These are phyloP conservation scores for Kradibia gibbosae DNA, from an alignment of 1,140 invertebrate species.

Conservation along the genomic window DNA sequence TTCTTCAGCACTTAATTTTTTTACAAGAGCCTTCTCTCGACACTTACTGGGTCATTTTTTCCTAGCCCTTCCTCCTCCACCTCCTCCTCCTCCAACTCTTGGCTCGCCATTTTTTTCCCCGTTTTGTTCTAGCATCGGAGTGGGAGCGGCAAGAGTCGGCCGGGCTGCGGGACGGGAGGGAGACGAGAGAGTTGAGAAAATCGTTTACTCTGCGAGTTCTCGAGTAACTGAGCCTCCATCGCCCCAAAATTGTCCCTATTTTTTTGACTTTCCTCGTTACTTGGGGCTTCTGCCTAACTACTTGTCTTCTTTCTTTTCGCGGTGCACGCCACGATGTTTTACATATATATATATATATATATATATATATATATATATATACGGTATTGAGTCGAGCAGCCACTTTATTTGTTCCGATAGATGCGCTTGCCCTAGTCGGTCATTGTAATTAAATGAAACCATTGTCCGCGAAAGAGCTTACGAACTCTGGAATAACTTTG, in stretches of 20 bases:
- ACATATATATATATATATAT: too few species aligned
- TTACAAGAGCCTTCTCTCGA: background rate
- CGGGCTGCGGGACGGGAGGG: too few species aligned
- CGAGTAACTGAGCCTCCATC: background rate
- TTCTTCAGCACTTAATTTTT: conserved; percentile 13
- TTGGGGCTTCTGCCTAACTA: too few species aligned
- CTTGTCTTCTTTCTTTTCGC: background rate
- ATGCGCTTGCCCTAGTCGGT: background rate
- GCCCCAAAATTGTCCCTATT: background rate
- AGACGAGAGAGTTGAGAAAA: too few species aligned
- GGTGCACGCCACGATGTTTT: background rate
- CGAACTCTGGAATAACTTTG: conserved; percentile 11
- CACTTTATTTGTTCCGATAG: background rate
- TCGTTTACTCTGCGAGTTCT: background rate
- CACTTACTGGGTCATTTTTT: conserved; percentile 17
- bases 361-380: too few species aligned
- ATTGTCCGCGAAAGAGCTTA: conserved; percentile 34
- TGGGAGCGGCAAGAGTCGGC: too few species aligned
- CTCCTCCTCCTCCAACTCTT: background rate
- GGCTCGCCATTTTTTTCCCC: background rate
- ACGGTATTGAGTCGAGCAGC: background rate
- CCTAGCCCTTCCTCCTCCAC: background rate
- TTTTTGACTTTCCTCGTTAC: background rate
- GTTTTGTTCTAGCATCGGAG: background rate
- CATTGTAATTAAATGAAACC: conserved; percentile 47